Evolutionary conservation across 2,888 invertebrate genomes (phyloP), one percentile per base, ranked within the genome.

Genomic region (Tubiluchus corallicola): DNA sequence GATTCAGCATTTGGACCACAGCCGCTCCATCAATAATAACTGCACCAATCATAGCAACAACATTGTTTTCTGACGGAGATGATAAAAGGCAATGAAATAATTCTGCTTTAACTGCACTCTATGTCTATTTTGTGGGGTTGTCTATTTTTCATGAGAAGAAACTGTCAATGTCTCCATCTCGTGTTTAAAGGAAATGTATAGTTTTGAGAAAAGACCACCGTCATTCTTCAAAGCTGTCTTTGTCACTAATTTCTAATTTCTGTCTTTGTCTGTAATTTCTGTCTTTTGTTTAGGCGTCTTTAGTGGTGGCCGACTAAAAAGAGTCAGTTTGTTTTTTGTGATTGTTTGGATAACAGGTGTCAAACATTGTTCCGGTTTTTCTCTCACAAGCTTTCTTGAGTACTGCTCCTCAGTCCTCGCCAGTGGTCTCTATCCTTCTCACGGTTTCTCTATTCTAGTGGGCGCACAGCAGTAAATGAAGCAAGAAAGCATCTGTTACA

Each of bases 101-200:
- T 9, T 29, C 29, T 29, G 29, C 29, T 29, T 29, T 29, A 29
- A 29, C 29, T n/a, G 9, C 29, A 29, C 9, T 9, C 29, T n/a
- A n/a, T n/a, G n/a, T 29, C n/a, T 29, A 9, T 29, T n/a, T 29
- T 9, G 29, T n/a, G 29, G 29, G 29, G 29, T n/a, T 29, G 29
- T n/a, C 29, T 29, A n/a, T 9, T 29, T 29, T 29, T 29, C 29
- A 29, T 29, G 29, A 29, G 29, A 29, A 29, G 29, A 29, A 29
- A 29, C n/a, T 29, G 29, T 44, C 40, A 15, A 47, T 13, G 37
- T 47, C 42, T 4, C 43, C 47, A 21, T 47, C 47, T 21, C 47
- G 40, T 9, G 37, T 39, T 38, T 47, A 38, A 21, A 40, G 15
- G 39, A 18, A 4, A 47, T 47, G 42, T 29, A 47, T 9, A 46